Evolutionary conservation across 2,888 invertebrate species (phyloP), one percentile per base, ranked within the genome.

Genomic region (Diaperis boleti): DNA sequence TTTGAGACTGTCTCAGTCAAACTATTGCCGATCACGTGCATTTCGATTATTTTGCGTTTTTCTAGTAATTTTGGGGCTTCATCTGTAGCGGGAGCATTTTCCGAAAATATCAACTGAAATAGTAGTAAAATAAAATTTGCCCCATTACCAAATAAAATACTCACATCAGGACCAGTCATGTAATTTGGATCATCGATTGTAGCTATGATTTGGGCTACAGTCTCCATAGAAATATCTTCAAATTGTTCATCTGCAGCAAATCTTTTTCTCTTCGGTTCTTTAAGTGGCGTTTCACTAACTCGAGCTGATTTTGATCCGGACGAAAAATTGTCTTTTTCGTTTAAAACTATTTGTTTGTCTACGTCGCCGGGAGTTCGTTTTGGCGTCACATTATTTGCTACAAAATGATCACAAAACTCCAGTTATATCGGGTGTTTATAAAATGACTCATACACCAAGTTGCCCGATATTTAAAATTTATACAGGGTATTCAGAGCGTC

Each of bases 21-120:
- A 1, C 95, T 94, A 83, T 99, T 98, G 2, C 95, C 94, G 54
- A 98, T 91, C 4, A 99, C 91, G 74, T 96, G 95, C 79, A 98
- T 95, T 77, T 95, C 92, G 11, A 98, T 97, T 55, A 92, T 87
- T 54, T 95, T 94, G 50, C 90, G 87, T 63, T 89, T 89, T 79
- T 98, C 98, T 78, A 97, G 95, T 22, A 91, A 84, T 76, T 96
- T 92, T 0, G 96, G 96, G 3, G 91, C 92, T 77, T 96, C 96
- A 77, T 97, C 97, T 8, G 96, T 86, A 10, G 80, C 76, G 0
- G 96, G 92, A 1, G 91, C 91, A 81, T 92, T 91, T 70, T 91
- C 92, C 73, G 92, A 91, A 78, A 94, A 94, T 6, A 94, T 83
- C 1, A 89, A 84, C 88, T 89, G 76, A 1, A 75, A 75, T 70